Evolutionary conservation across 1,140 invertebrate species (phyloP).

Genomic region (Anoplolepis gracilipes): DNA sequence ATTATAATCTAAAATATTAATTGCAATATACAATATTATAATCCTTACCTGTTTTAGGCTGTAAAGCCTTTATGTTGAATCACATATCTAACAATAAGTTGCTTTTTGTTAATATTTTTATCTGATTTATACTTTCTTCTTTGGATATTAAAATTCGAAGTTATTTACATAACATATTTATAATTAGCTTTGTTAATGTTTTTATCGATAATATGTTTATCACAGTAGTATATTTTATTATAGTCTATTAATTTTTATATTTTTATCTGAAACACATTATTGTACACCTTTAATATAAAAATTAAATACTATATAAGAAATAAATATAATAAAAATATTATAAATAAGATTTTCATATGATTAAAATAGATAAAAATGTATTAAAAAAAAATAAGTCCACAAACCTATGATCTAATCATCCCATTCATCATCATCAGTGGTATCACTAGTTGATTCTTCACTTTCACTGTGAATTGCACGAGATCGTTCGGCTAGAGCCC

Average conservation of each 20-base stretch:
- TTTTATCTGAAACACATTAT: slow-evolving; percentile 65
- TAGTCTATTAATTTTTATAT: slow-evolving; percentile 60
- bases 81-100: slow-evolving; percentile 55
- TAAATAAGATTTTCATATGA: background rate
- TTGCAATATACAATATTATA: background rate
- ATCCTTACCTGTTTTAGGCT: slow-evolving; percentile 64
- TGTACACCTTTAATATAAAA: slow-evolving; percentile 10
- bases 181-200: slow-evolving; percentile 65
- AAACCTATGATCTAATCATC: slow-evolving; percentile 85
- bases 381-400: background rate
- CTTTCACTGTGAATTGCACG: slow-evolving; percentile 89
- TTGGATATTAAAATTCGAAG: slow-evolving; percentile 69
- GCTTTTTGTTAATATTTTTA: slow-evolving; percentile 54
- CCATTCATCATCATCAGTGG: slow-evolving; percentile 90
- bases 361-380: background rate
- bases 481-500: slow-evolving; percentile 91
- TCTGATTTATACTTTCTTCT: slow-evolving; percentile 67
- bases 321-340: slow-evolving; percentile 32
- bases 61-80: slow-evolving; percentile 53
- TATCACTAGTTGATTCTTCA: slow-evolving; percentile 87
- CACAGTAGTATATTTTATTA: slow-evolving; percentile 71
- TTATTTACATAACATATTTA: slow-evolving; percentile 68
- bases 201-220: slow-evolving; percentile 71
- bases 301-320: slow-evolving; percentile 14
- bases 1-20: slow-evolving; percentile 22